Percentiles rank a stretch among this genome's conserved stretches.
Evolutionary conservation across 2,113 vertebrate genomes (phyloP).

Genomic region (Bambusicola thoracicus): DNA sequence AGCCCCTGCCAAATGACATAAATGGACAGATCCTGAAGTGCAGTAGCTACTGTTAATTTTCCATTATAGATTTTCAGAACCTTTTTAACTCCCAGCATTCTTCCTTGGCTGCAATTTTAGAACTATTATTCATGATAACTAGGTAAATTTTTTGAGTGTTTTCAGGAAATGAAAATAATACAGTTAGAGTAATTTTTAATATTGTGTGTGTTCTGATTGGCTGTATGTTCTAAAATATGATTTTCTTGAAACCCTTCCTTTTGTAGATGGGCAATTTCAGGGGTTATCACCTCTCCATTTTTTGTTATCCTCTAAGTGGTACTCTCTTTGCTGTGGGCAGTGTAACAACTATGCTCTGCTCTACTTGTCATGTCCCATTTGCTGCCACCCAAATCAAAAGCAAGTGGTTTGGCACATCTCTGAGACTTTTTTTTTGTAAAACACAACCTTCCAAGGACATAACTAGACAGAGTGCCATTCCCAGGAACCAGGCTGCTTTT

Average conservation of each 20-base stretch:
- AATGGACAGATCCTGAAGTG: neutral
- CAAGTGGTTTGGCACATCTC: slow-evolving; percentile 9
- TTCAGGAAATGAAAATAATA: neutral
- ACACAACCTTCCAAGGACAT: slow-evolving; percentile 18
- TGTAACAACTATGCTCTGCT: neutral
- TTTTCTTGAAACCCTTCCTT: neutral
- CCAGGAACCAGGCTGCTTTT: neutral
- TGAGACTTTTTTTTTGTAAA: neutral
- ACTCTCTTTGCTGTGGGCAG: neutral
- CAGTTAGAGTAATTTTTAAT: neutral
- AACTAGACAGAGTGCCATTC: slow-evolving; percentile 19
- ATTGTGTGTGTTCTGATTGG: neutral
- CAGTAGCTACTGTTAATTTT: neutral
- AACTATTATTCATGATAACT: neutral
- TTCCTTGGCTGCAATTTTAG: neutral
- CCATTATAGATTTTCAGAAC: neutral
- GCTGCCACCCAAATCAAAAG: slow-evolving; percentile 42
- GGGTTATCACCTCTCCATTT: neutral
- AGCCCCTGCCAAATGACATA: neutral
- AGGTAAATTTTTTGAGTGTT: neutral
- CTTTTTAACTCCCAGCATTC: neutral
- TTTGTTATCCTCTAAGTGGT: neutral
- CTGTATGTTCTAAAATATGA: neutral
- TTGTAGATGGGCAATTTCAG: neutral
- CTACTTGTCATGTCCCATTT: neutral